phyloP scores from a whole-genome alignment of 2,797 vertebrate genomes.

The Cirrhinus mrigala region DNA sequence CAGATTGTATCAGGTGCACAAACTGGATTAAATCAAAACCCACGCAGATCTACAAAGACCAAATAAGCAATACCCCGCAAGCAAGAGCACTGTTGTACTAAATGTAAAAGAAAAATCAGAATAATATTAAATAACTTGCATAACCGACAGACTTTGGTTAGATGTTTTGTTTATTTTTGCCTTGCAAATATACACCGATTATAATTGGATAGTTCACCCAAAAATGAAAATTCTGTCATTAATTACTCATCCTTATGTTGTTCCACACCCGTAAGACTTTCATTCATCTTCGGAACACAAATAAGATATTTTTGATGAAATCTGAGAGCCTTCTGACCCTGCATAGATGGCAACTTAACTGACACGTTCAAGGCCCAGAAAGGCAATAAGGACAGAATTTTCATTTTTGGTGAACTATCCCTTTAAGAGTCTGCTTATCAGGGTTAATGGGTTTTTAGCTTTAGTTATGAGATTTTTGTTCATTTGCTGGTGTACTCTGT shows the following conservation, averaged over 20 bases:
- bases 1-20: not conserved
- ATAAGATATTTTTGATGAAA: too few species aligned
- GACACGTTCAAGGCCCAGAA: too few species aligned
- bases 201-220: not conserved
- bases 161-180: not conserved
- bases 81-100: not conserved
- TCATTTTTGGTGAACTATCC: too few species aligned
- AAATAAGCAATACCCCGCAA: not conserved
- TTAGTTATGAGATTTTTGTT: not conserved
- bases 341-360: too few species aligned
- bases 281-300: too few species aligned
- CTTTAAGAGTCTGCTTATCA: not conserved
- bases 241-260: too few species aligned
- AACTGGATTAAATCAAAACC: too few species aligned
- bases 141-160: not conserved
- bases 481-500: constrained; percentile 16
- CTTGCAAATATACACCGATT: not conserved
- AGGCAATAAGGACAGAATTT: not conserved
- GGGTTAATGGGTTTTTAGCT: constrained; percentile 8
- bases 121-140: not conserved
- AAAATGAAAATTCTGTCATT: too few species aligned
- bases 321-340: too few species aligned
- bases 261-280: too few species aligned
- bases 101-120: not conserved
- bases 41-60: constrained; percentile 4